These are phyloP conservation scores for Phalacrocorax aristotelis DNA, from an alignment of 2,113 vertebrate genomes.

Conservation along the genomic window DNA sequence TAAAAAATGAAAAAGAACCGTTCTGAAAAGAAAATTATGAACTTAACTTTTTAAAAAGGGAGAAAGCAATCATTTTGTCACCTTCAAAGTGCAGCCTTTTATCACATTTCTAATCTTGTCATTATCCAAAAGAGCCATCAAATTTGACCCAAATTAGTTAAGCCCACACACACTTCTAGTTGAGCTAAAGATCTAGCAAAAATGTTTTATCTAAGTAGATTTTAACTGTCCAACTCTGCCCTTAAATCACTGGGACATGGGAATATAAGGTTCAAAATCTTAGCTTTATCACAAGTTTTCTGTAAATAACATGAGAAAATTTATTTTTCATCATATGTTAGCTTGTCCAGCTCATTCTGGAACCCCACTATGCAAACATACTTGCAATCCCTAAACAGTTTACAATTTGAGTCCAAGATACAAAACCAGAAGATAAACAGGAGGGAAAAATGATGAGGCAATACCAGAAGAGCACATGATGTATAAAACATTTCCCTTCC, in stretches of 20 bases:
- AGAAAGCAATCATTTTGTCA: not conserved
- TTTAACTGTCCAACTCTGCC: not conserved
- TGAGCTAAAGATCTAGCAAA: not conserved
- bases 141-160: not conserved
- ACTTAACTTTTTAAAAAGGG: not conserved
- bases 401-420: not conserved
- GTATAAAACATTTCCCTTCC: not conserved
- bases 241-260: not conserved
- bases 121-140: not conserved
- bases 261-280: not conserved
- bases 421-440: not conserved
- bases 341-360: not conserved
- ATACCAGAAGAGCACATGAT: not conserved
- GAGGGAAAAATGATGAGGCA: not conserved
- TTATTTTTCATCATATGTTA: not conserved
- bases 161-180: rapidly evolving
- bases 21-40: not conserved
- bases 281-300: not conserved
- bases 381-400: not conserved
- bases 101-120: not conserved
- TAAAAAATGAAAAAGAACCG: not conserved
- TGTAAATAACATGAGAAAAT: not conserved
- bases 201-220: not conserved
- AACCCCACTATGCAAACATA: not conserved
- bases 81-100: not conserved